Base-by-base conservation (phyloP, 2,888 invertebrate species). In the Bimastos eiseni region DNA sequence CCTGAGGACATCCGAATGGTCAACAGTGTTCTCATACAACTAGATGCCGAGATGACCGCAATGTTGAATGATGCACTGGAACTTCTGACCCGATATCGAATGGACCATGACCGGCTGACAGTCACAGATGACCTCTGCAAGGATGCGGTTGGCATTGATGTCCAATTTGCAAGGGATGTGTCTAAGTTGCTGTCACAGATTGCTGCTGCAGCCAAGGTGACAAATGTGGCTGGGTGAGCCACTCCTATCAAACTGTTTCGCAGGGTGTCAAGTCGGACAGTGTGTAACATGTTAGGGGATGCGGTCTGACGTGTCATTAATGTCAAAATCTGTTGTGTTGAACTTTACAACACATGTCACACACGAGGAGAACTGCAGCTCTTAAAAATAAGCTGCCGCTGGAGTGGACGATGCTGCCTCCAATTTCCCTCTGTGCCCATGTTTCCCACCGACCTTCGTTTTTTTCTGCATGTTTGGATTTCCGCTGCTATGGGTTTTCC, bases 171-270 rank as follows among this genome's bases (percentile, higher is more conserved):
- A 37, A 86, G 21, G 86, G 86, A 86, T 36, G n/a, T 86, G 34
- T 86, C 86, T 4, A 37, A 21, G 86, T 36, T 86, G 36, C 86
- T 86, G 86, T 86, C 86, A 37, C 86, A 37, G 17, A 37, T 86
- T 34, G 37, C 37, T 0, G 17, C 86, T 34, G 86, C 37, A 19
- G 36, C 86, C 36, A 86, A 86, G 37, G 86, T 86, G 4, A 86
- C 86, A 34, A 37, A 86, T 37, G 36, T 86, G 86, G 37, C 86
- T 33, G 86, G 86, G 24, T 34, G 92, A 91, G 30, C n/a, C 30
- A 55, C 70, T 70, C 11, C 30, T n/a, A 13, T 70, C 13, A 3
- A n/a, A n/a, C 55, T 55, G 55, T 55, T 55, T 55, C 30, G 11
- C 55, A 55, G 55, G 30, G 55, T 24, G 24, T 24, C 55, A 55